phyloP scores from a whole-genome alignment of 2,888 invertebrate species.

The Watsonalla cultraria region DNA sequence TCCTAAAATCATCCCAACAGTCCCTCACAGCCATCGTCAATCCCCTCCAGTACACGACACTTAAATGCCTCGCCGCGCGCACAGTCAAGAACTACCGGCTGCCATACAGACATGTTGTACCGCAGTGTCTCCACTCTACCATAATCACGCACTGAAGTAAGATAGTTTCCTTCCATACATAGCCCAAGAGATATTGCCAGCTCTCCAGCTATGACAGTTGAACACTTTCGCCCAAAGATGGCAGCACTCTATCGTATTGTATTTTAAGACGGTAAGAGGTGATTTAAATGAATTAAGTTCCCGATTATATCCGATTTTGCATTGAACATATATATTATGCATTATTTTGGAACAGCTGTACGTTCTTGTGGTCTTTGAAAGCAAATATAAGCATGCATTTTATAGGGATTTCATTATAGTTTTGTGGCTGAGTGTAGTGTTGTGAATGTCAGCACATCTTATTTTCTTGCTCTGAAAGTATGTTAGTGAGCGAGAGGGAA shows the following conservation, averaged over 20 bases:
- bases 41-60: constrained; percentile 86
- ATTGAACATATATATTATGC: too few species aligned
- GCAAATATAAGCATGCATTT: neutral
- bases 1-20: constrained; percentile 79
- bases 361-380: neutral
- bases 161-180: neutral
- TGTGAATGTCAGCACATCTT: neutral
- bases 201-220: neutral
- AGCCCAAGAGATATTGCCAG: neutral
- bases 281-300: too few species aligned
- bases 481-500: too few species aligned
- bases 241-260: too few species aligned
- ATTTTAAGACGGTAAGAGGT: too few species aligned
- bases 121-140: constrained; percentile 70
- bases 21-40: constrained; percentile 83
- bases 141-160: constrained; percentile 63
- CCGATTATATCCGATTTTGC: too few species aligned
- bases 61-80: constrained; percentile 92
- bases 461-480: too few species aligned
- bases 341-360: too few species aligned
- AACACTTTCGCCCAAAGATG: too few species aligned
- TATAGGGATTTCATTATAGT: neutral
- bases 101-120: constrained; percentile 79
- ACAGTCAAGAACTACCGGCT: constrained; percentile 85
- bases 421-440: neutral